A percentile compares a stretch with the other conserved stretches of the same genome.
phyloP scores from a whole-genome alignment of 2,113 vertebrate genomes.

The Tachycineta bicolor region DNA sequence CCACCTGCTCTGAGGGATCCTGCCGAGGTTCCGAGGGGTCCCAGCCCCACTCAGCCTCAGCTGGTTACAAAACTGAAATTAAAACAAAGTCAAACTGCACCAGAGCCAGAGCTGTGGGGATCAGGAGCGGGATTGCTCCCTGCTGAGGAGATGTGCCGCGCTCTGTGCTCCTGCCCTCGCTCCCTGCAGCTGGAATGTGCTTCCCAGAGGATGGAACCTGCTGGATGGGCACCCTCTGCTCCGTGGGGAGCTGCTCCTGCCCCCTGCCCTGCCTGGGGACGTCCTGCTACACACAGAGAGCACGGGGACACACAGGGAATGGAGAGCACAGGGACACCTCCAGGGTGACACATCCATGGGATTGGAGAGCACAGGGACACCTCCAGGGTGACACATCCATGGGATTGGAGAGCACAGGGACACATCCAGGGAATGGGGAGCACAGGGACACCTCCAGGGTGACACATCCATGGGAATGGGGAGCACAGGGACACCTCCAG shows the following conservation, averaged over 20 bases:
- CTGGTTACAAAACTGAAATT: not conserved
- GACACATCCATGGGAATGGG: not conserved
- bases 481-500: not conserved
- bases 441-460: too few species aligned
- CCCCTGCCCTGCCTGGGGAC: not conserved
- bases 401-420: too few species aligned
- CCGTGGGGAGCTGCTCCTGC: not conserved
- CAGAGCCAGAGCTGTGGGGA: not conserved
- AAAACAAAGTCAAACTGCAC: not conserved
- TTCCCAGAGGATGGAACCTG: not conserved
- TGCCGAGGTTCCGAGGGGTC: not conserved
- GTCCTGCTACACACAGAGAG: not conserved
- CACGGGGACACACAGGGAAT: not conserved
- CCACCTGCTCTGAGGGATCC: not conserved
- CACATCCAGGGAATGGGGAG: too few species aligned
- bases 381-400: accelerated
- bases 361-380: not conserved
- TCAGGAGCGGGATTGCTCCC: not conserved
- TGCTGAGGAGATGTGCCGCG: accelerated
- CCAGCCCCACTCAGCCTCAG: not conserved
- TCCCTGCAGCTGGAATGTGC: accelerated
- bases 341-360: not conserved
- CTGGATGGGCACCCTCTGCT: not conserved
- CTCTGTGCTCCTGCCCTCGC: not conserved
- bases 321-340: not conserved